Base-by-base conservation (phyloP, 2,888 invertebrate species). In the Agrochola litura region DNA sequence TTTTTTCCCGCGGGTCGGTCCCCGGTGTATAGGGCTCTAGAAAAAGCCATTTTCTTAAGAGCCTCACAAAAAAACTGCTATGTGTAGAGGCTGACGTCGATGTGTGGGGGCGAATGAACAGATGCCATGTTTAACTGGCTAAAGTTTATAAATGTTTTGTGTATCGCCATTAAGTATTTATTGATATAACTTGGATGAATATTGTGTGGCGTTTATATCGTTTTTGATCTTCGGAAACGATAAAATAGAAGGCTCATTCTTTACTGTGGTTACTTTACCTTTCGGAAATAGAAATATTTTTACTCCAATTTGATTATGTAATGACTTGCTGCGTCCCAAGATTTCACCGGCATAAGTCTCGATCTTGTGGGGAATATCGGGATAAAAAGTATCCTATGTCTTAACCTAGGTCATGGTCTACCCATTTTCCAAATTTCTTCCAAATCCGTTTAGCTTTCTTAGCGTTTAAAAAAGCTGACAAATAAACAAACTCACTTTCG, bases 1-100 rank as follows among this genome's bases (percentile, higher is more conserved):
- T 89, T 85, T 67, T 88, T 83, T 79, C 68, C 83, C 67, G 76
- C 68, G 85, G 82, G 89, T 79, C 73, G 81, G 81, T 86, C 89
- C 89, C 88, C 43, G 43, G 88, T 78, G 88, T 76, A 85, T 83
- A 83, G 67, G 70, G 85, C 83, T 86, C 86, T 84, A 85, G 85
- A 80, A 88, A 88, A 88, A 85, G 81, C 89, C 81, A 88, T 88
- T 85, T 89, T 76, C 86, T 76, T 86, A 83, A 88, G 88, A 89
- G 86, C 83, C 66, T 76, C 79, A 79, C 79, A 83, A 88, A 83
- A 83, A 89, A 86, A 80, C 75, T 66, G 77, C 67, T 80, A 61
- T 79, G 67, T 79, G 76, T 70, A 76, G 43, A 76, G 58, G 12
- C 79, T 76, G 74, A 71, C 77, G 56, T 52, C 63, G 49, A 71